Conservation (phyloP, 1,140 invertebrate genomes). For the Samia ricini region DNA sequence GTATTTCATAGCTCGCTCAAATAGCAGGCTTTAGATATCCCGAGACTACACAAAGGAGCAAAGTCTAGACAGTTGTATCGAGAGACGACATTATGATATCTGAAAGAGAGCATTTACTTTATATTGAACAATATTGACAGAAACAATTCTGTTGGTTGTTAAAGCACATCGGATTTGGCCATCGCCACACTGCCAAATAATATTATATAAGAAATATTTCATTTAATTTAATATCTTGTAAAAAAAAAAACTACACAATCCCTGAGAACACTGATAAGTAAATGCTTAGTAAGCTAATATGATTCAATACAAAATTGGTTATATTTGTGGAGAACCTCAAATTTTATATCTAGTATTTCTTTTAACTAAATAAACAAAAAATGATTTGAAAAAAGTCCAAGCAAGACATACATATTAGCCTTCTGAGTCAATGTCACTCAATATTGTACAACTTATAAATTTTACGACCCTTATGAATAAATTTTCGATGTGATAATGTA, state of each 20-base stretch:
- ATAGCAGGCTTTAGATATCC: too few relatives aligned
- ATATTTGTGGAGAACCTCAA: background rate
- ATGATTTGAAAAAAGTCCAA: background rate
- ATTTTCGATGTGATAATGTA: too few relatives aligned
- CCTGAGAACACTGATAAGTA: background rate
- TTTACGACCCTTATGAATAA: background rate
- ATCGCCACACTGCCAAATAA: background rate
- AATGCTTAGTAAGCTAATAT: background rate
- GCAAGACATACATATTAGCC: background rate
- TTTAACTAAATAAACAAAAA: background rate
- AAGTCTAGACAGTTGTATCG: too few relatives aligned
- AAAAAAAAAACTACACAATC: background rate
- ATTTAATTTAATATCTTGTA: background rate
- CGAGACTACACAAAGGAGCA: too few relatives aligned
- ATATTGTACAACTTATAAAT: background rate
- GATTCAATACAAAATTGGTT: background rate
- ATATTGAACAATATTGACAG: background rate
- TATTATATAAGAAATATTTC: background rate
- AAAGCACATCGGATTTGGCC: background rate
- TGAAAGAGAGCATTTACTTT: too few relatives aligned
- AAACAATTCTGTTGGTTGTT: background rate
- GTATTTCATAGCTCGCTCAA: too few relatives aligned
- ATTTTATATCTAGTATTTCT: background rate
- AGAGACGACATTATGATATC: too few relatives aligned
- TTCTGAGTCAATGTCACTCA: background rate